Conservation (phyloP, 64 coral and sea anemone species). For the Actinia equina region DNA sequence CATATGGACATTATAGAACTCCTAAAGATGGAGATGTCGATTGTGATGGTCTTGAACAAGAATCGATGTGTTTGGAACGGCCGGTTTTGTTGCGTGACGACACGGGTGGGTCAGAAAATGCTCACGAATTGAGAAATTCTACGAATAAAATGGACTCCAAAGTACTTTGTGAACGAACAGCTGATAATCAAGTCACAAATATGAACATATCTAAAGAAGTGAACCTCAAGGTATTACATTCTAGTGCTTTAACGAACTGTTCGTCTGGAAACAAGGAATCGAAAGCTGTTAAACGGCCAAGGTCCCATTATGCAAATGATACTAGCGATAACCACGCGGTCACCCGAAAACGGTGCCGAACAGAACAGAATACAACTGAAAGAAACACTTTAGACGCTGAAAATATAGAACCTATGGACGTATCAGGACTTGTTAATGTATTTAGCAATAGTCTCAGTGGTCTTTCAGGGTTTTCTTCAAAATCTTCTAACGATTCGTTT, state of each 20-base stretch:
- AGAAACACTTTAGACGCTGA: conserved; percentile 29
- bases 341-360: conserved; percentile 72
- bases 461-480: conserved; percentile 76
- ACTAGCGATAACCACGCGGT: conserved; percentile 93
- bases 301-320: conserved; percentile 80
- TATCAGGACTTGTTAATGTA: conserved; percentile 83
- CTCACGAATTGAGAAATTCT: conserved; percentile 66
- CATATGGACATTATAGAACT: conserved; percentile 79
- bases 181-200: conserved; percentile 36
- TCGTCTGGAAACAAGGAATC: conserved; percentile 34
- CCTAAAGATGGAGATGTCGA: conserved; percentile 91
- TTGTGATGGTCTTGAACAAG: conserved; percentile 72
- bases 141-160: conserved; percentile 65
- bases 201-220: background rate
- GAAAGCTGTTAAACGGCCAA: conserved; percentile 66
- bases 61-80: conserved; percentile 58
- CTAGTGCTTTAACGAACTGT: conserved; percentile 11
- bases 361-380: conserved; percentile 42
- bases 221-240: background rate
- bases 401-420: conserved; percentile 86
- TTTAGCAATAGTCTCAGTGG: conserved; percentile 90
- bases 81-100: conserved; percentile 58
- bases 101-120: conserved; percentile 84
- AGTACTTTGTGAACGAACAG: conserved; percentile 48
- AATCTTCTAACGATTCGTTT: conserved; percentile 43